Base-by-base conservation (phyloP, 2,797 vertebrate genomes). In the Brachyrhaphis roseni region DNA sequence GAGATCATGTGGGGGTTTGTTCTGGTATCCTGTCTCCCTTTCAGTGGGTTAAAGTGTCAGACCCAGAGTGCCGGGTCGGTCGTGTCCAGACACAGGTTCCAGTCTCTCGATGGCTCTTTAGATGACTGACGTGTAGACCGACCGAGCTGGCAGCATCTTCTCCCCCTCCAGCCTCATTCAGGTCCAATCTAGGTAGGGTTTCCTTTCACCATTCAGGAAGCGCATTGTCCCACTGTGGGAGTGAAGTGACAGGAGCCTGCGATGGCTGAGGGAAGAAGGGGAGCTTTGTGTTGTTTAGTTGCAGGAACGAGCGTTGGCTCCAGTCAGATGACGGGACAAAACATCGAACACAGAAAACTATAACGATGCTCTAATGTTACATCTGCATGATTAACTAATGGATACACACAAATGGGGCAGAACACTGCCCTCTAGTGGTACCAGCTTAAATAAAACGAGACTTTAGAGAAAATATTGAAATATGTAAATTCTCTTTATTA, bases 171-270 rank as follows among this genome's bases (percentile, higher is more conserved):
- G 8, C 82, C 80, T 86, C 89, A 93, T 95, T 95, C 92, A 93
- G 74, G 84, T 86, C 83, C 89, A 88, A 91, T 94, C 91, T 91
- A 91, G 90, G 89, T 84, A 89, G 86, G 84, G 90, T 93, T 94
- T 90, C 92, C 93, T 94, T 96, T 95, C 92, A 95, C 85, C 90
- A 71, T 93, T 89, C 93, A 94, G 93, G 89, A 96, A 91, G 94
- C 84, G 88, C 86, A 94, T 95, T 94, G 91, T 93, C 89, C 93
- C 82, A 82, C 78, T 90, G 66, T 82, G 92, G 90, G 93, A 92
- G 88, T 89, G 94, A 94, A 91, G 93, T 90, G 93, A 94, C 91
- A 81, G 81, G 90, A 84, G 28, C 88, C 88, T 80, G 90, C 76
- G 89, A 93, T 92, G 90, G 87, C 90, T 84, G 85, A 39, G 92